Conservation (phyloP, 2,797 vertebrate species). For the Pogonophryne albipinna region DNA sequence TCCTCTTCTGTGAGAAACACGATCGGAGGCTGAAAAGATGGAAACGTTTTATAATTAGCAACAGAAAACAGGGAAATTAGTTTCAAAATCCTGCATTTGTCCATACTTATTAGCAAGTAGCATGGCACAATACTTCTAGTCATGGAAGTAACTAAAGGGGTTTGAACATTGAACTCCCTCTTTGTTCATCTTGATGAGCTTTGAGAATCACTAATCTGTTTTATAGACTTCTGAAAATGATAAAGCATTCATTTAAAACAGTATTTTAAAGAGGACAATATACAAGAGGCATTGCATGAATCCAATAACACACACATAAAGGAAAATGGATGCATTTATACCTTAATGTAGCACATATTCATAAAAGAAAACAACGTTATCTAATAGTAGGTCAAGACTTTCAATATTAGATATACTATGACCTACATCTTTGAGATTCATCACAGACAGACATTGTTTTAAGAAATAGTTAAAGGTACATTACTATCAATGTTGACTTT, state of each 20-base stretch:
- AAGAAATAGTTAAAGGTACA: background rate
- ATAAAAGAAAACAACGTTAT: background rate
- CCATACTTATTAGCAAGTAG: background rate
- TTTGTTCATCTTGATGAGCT: background rate
- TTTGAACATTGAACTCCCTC: background rate
- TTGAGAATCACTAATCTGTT: background rate
- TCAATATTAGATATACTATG: background rate
- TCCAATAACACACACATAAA: background rate
- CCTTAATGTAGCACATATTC: background rate
- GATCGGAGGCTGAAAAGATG: conserved; percentile 5
- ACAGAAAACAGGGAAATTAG: background rate
- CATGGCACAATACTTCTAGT: background rate
- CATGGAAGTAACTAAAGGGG: background rate
- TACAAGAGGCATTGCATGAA: background rate
- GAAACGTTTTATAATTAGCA: conserved; percentile 31
- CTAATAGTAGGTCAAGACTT: background rate
- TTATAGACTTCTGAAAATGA: background rate
- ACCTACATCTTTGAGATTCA: background rate
- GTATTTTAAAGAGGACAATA: background rate
- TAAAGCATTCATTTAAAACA: background rate
- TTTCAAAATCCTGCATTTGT: background rate
- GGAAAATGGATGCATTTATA: background rate
- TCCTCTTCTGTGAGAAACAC: conserved; percentile 35
- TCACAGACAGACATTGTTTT: background rate
- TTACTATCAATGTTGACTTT: background rate